Percentiles rank a stretch among this genome's conserved stretches.
These are phyloP conservation scores for Muscidifurax raptorellus DNA, from an alignment of 1,140 invertebrate species.

Conservation along the genomic window DNA sequence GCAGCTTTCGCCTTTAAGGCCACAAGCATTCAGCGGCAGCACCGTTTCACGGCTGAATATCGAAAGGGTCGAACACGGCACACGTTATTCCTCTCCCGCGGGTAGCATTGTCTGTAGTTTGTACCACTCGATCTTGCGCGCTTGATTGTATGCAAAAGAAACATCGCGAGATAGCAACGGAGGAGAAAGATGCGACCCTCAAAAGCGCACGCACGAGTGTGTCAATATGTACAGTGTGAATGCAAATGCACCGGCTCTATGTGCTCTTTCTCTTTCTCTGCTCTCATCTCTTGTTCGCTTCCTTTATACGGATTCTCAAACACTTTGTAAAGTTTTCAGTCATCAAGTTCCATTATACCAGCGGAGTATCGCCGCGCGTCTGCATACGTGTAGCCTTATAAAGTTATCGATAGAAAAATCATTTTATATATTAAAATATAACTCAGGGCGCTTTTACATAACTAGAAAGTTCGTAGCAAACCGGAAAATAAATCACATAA, in stretches of 20 bases:
- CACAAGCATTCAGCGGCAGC: too few relatives aligned
- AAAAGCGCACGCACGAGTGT: background rate
- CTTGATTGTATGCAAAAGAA: slow-evolving; percentile 37
- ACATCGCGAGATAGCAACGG: background rate
- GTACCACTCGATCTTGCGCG: slow-evolving; percentile 12
- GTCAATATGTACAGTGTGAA: background rate
- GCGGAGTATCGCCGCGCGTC: too few relatives aligned
- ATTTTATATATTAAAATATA: too few relatives aligned
- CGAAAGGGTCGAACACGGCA: too few relatives aligned
- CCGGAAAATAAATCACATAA: too few relatives aligned
- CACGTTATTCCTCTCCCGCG: too few relatives aligned
- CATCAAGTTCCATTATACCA: background rate
- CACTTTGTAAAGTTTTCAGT: slow-evolving; percentile 10
- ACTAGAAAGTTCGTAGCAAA: too few relatives aligned
- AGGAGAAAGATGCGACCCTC: slow-evolving; percentile 15
- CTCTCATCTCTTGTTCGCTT: background rate
- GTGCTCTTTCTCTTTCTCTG: background rate
- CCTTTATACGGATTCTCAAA: background rate
- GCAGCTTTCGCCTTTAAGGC: background rate
- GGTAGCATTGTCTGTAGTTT: slow-evolving; percentile 19
- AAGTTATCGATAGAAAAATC: too few relatives aligned
- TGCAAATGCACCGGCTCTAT: too few relatives aligned
- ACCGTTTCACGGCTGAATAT: too few relatives aligned
- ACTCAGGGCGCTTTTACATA: too few relatives aligned
- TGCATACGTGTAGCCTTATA: too few relatives aligned